These are phyloP conservation scores for Pteria penguin DNA, from an alignment of 2,888 invertebrate genomes.

Conservation along the genomic window DNA sequence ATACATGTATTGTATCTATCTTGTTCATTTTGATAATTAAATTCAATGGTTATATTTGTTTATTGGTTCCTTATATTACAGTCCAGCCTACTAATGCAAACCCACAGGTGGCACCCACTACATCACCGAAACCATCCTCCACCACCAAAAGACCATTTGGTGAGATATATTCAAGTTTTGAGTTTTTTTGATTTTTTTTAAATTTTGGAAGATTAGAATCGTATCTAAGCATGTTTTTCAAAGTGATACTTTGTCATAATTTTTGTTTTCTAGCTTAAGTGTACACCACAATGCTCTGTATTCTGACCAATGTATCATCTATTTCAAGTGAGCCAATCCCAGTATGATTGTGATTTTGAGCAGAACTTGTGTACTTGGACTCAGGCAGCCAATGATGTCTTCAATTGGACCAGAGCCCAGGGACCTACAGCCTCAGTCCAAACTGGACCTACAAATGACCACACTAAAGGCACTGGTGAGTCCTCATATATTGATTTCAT, in stretches of 20 bases:
- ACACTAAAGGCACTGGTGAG: conserved; percentile 63
- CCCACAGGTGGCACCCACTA: conserved; percentile 36
- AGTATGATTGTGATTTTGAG: conserved; percentile 73
- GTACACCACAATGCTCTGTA: too few species aligned
- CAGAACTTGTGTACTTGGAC: conserved; percentile 67
- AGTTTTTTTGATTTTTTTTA: too few species aligned
- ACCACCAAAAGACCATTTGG: conserved; percentile 51
- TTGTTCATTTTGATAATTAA: too few species aligned
- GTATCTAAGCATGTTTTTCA: too few species aligned
- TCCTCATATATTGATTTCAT: too few species aligned
- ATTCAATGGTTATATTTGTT: too few species aligned
- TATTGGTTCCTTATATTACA: conserved; percentile 47
- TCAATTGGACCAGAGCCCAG: conserved; percentile 74
- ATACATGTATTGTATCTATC: too few species aligned
- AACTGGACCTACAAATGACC: conserved; percentile 69
- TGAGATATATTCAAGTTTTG: too few species aligned
- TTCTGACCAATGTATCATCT: too few species aligned
- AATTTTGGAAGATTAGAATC: too few species aligned
- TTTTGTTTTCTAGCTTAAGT: too few species aligned
- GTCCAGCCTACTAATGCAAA: conserved; percentile 53
- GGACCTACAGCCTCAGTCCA: conserved; percentile 57
- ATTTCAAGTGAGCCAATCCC: conserved; percentile 60
- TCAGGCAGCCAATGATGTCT: conserved; percentile 67
- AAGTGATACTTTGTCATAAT: too few species aligned
- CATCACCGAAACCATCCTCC: conserved; percentile 33